Evolutionary conservation across 2,888 invertebrate species (phyloP).

Genomic region (Aquatica leii): DNA sequence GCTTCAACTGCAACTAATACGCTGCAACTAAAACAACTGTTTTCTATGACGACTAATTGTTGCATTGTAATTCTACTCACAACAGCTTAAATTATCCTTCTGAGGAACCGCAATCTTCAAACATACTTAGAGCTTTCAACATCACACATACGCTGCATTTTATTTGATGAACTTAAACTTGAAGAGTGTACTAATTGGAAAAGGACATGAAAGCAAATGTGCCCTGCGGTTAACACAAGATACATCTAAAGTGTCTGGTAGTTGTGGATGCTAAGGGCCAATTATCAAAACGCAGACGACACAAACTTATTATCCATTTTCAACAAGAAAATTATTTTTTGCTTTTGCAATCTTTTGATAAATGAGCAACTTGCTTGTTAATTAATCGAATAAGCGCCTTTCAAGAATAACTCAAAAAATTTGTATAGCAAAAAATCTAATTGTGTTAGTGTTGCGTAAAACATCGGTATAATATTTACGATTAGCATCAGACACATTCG

Average conservation of each 20-base stretch:
- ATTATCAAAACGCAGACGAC: conserved; percentile 27
- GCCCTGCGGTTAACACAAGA: conserved; percentile 23
- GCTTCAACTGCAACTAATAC: conserved; percentile 37
- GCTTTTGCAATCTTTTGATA: not conserved
- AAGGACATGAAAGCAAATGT: conserved; percentile 29
- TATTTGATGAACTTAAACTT: conserved; percentile 14
- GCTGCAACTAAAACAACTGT: conserved; percentile 41
- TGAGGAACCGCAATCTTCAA: conserved; percentile 9
- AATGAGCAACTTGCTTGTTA: no score
- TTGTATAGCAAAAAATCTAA: no score
- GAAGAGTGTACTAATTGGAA: conserved; percentile 31
- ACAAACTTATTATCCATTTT: conserved; percentile 6
- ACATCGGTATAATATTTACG: no score
- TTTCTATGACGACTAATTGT: conserved; percentile 35
- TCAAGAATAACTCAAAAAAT: no score
- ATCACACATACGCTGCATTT: conserved; percentile 15
- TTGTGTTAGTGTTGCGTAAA: no score
- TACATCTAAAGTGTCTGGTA: conserved; percentile 34
- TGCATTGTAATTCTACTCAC: conserved; percentile 21
- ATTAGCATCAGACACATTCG: no score
- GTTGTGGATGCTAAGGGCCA: conserved; percentile 29
- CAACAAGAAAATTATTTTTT: not conserved
- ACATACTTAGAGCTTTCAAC: conserved; percentile 10
- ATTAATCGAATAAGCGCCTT: no score
- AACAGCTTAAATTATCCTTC: conserved; percentile 13